A percentile compares a stretch with the other conserved stretches of the same genome.
These are phyloP conservation scores for Athalia circularis DNA, from an alignment of 2,888 invertebrate genomes.

Conservation along the genomic window DNA sequence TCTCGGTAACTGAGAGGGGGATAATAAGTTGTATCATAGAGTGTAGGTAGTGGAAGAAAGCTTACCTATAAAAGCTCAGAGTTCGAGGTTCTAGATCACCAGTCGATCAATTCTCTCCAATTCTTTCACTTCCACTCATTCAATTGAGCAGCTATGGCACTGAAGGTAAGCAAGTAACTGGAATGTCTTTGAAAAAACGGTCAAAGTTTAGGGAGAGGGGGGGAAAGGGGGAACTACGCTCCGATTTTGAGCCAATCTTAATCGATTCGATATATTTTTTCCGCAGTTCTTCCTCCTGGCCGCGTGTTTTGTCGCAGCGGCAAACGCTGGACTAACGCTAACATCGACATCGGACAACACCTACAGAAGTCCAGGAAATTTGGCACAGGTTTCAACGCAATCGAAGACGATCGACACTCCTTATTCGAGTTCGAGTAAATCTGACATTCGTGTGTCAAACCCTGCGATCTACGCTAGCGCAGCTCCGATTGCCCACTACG, in stretches of 20 bases:
- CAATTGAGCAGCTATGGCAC: conserved; percentile 15
- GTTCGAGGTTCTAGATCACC: conserved; percentile 16
- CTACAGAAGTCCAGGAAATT: conserved; percentile 43
- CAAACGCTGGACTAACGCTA: conserved; percentile 40
- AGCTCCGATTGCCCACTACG: conserved; percentile 46
- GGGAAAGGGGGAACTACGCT: neutral
- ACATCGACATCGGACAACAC: conserved; percentile 47
- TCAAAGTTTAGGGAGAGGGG: neutral
- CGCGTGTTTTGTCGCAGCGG: conserved; percentile 21
- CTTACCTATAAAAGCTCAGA: conserved; percentile 30
- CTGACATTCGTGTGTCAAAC: conserved; percentile 46
- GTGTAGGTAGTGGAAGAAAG: conserved; percentile 21
- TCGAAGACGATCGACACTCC: conserved; percentile 45
- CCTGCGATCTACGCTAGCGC: conserved; percentile 47
- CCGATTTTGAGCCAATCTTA: neutral
- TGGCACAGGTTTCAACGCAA: conserved; percentile 46
- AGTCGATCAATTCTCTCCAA: conserved; percentile 25
- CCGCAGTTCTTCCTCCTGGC: conserved; percentile 27
- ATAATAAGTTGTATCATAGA: neutral
- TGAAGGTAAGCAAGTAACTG: conserved; percentile 4
- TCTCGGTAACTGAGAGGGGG: neutral
- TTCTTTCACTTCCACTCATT: conserved; percentile 11
- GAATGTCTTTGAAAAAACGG: neutral
- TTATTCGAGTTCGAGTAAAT: conserved; percentile 45
- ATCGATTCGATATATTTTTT: neutral